These are phyloP conservation scores for Microplitis deprimator DNA, from an alignment of 2,888 invertebrate species.

Conservation along the genomic window DNA sequence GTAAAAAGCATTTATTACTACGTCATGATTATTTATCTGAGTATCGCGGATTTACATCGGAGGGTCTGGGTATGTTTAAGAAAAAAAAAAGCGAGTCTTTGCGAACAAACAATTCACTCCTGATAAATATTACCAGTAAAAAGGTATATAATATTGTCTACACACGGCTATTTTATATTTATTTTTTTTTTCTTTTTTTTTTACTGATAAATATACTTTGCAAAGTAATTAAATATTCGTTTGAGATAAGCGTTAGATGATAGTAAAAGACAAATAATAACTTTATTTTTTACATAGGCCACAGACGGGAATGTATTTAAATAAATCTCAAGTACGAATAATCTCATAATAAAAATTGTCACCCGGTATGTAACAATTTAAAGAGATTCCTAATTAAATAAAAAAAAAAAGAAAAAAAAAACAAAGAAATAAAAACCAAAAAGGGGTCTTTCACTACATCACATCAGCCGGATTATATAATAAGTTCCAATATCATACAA, in stretches of 20 bases:
- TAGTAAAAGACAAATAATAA: background rate
- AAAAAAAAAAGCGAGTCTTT: slow-evolving; percentile 4
- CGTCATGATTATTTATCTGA: slow-evolving; percentile 58
- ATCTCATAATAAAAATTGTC: background rate
- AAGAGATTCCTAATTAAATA: background rate
- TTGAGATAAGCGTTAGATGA: slow-evolving; percentile 8
- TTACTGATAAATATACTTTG: background rate
- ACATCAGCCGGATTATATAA: slow-evolving; percentile 28
- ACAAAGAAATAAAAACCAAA: slow-evolving; percentile 2
- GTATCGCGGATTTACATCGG: slow-evolving; percentile 33
- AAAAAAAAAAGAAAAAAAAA: slow-evolving; percentile 13
- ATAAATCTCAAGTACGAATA: slow-evolving; percentile 7
- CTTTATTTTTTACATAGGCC: background rate
- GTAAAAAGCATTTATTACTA: slow-evolving; percentile 66
- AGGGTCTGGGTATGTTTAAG: background rate
- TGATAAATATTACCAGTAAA: slow-evolving; percentile 56
- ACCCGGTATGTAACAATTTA: background rate
- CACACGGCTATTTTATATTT: slow-evolving; percentile 42
- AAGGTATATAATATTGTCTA: slow-evolving; percentile 17
- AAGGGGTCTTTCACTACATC: background rate
- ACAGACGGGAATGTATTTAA: background rate
- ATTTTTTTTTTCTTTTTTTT: background rate
- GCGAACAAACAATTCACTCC: slow-evolving; percentile 57
- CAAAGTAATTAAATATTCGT: background rate
- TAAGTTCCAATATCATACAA: slow-evolving; percentile 33